A percentile compares a stretch with the other conserved stretches of the same genome.
phyloP scores from a whole-genome alignment of 1,140 invertebrate species.

The Lethrus apterus region DNA sequence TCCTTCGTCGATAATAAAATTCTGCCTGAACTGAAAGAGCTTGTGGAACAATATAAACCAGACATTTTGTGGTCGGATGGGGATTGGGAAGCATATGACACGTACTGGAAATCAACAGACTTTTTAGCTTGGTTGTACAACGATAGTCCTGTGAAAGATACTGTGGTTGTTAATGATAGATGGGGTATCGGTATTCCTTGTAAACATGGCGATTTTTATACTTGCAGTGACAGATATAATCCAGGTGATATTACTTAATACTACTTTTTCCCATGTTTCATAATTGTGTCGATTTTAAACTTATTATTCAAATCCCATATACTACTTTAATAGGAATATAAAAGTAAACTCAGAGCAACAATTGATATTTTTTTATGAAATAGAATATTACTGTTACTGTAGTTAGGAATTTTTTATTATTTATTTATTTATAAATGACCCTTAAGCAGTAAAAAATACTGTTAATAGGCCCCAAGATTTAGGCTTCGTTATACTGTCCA shows the following conservation, averaged over 20 bases:
- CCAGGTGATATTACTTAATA: conserved; percentile 52
- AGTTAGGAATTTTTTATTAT: too few relatives aligned
- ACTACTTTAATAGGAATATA: too few relatives aligned
- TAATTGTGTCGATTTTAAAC: too few relatives aligned
- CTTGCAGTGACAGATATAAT: conserved; percentile 78
- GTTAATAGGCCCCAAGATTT: too few relatives aligned
- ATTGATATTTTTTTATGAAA: too few relatives aligned
- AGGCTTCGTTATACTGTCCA: too few relatives aligned
- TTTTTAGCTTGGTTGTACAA: conserved; percentile 92
- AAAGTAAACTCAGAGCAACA: too few relatives aligned
- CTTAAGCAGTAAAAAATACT: too few relatives aligned
- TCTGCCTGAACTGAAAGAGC: conserved; percentile 65
- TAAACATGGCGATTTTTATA: conserved; percentile 84
- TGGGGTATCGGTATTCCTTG: conserved; percentile 74
- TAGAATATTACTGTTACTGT: too few relatives aligned
- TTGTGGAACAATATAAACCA: conserved; percentile 73
- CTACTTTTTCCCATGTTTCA: not conserved
- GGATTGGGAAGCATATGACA: conserved; percentile 72
- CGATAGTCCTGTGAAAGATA: conserved; percentile 82
- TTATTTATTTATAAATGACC: too few relatives aligned
- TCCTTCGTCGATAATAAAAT: conserved; percentile 62
- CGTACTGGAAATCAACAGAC: conserved; percentile 75
- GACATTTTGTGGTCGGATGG: conserved; percentile 93
- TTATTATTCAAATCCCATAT: too few relatives aligned
- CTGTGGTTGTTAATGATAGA: conserved; percentile 78